Evolutionary conservation across 2,888 invertebrate genomes (phyloP).

Genomic region (Alloplasta piceator): DNA sequence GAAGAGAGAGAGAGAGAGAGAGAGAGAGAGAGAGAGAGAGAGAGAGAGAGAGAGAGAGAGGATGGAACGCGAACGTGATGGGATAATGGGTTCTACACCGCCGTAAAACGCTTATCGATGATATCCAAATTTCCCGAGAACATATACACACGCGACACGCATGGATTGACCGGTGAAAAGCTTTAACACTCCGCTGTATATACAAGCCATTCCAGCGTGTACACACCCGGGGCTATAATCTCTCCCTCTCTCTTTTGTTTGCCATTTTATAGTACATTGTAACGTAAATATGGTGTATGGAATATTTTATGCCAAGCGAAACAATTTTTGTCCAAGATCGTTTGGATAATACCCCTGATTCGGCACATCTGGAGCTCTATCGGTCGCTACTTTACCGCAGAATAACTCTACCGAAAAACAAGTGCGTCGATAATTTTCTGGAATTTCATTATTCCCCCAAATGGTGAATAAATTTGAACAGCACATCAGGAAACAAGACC

Average conservation of each 20-base stretch:
- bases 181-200: conserved; percentile 3
- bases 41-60: conserved; percentile 7
- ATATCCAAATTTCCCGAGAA: conserved; percentile 59
- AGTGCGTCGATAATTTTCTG: no score
- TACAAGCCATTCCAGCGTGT: conserved; percentile 19
- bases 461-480: no score
- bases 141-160: conserved; percentile 9
- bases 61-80: conserved; percentile 52
- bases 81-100: conserved; percentile 53
- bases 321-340: no score
- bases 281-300: background rate
- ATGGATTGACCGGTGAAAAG: conserved; percentile 54
- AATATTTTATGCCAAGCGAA: background rate
- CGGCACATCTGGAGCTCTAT: no score
- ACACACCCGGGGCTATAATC: conserved; percentile 20
- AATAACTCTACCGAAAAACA: no score
- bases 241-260: conserved; percentile 33
- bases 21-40: conserved; percentile 7
- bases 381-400: no score
- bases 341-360: no score
- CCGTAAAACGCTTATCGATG: conserved; percentile 59
- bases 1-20: background rate
- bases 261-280: conserved; percentile 29
- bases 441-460: no score
- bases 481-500: no score